These are phyloP conservation scores for Eospalax fontanierii DNA, from an alignment of 2,797 vertebrate species.

Conservation along the genomic window DNA sequence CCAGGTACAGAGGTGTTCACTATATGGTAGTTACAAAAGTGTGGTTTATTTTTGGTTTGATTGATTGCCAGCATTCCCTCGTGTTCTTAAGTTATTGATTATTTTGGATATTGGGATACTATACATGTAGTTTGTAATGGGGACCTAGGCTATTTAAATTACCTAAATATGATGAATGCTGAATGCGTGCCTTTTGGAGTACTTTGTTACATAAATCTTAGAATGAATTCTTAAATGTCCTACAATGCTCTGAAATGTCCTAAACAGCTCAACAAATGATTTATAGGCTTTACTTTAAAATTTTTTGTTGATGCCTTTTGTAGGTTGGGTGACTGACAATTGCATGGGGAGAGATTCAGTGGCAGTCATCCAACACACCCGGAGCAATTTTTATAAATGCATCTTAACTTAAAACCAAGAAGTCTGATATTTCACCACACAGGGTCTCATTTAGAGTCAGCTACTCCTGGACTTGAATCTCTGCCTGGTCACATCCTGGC, in stretches of 20 bases:
- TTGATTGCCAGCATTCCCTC: slow-evolving; percentile 38
- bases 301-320: slow-evolving; percentile 57
- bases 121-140: slow-evolving; percentile 45
- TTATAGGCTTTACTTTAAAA: slow-evolving; percentile 55
- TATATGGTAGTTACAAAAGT: background rate
- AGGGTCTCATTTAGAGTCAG: background rate
- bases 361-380: background rate
- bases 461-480: background rate
- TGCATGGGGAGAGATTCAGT: background rate
- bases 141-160: slow-evolving; percentile 56
- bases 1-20: too few species aligned
- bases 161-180: slow-evolving; percentile 62
- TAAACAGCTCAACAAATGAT: slow-evolving; percentile 54
- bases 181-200: slow-evolving; percentile 43
- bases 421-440: background rate
- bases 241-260: slow-evolving; percentile 62
- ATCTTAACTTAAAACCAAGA: slow-evolving; percentile 52
- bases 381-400: slow-evolving; percentile 49
- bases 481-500: background rate
- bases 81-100: slow-evolving; percentile 66
- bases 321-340: background rate
- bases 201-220: slow-evolving; percentile 28
- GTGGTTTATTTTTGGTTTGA: slow-evolving; percentile 43
- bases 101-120: slow-evolving; percentile 48
- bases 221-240: slow-evolving; percentile 63